phyloP scores from a whole-genome alignment of 2,797 vertebrate species.

The Labeo calbasu region DNA sequence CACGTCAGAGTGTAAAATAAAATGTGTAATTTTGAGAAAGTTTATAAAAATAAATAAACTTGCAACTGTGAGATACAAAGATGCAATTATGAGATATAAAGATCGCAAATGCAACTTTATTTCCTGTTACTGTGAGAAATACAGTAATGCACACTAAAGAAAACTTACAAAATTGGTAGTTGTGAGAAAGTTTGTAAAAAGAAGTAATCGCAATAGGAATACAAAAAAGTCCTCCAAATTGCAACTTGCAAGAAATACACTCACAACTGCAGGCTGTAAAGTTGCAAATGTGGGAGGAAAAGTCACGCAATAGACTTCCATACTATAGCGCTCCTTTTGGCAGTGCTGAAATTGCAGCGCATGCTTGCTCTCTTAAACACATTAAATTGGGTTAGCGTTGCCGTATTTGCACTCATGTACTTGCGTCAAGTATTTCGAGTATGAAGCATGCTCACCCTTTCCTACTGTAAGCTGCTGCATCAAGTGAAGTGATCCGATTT shows the following conservation, averaged over 20 bases:
- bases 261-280: background rate
- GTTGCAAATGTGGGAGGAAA: background rate
- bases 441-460: background rate
- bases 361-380: background rate
- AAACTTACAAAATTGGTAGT: background rate
- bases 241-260: background rate
- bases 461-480: conserved; percentile 6
- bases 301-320: background rate
- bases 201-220: background rate
- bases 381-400: background rate
- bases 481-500: background rate
- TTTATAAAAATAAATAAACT: background rate
- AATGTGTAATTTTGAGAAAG: background rate
- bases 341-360: background rate
- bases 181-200: background rate
- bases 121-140: background rate
- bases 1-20: background rate
- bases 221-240: too few relatives aligned
- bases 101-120: background rate
- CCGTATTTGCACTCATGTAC: background rate
- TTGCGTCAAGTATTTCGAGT: background rate
- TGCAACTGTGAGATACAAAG: background rate
- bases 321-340: background rate
- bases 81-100: background rate
- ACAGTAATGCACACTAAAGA: background rate